Conservation (phyloP, 1,140 invertebrate genomes). For the Ceratosolen fusciceps region DNA sequence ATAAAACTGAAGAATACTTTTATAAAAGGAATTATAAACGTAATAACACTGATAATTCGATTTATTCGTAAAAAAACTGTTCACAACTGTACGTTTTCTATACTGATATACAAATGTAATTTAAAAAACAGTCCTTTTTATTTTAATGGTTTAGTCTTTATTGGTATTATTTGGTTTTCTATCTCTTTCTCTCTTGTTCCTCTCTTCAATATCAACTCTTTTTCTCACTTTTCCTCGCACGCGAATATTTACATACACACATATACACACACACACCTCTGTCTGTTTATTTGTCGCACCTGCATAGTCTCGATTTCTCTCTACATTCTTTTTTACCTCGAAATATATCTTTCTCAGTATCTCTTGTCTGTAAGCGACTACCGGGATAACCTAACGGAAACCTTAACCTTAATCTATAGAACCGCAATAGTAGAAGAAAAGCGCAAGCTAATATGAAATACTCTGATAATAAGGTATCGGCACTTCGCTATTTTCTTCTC, state of each 20-base stretch:
- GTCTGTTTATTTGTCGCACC: no score
- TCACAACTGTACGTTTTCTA: no score
- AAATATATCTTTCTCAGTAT: background rate
- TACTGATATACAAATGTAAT: background rate
- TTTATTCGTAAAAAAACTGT: no score
- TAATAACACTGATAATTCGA: no score
- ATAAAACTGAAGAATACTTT: no score
- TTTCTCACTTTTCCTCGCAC: background rate
- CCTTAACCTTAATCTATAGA: constrained; percentile 28
- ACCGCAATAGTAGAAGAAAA: constrained; percentile 21
- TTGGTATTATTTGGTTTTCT: no score
- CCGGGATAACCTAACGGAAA: constrained; percentile 40
- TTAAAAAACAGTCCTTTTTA: background rate
- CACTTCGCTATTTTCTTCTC: background rate
- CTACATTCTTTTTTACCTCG: background rate
- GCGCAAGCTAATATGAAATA: constrained; percentile 11
- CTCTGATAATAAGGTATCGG: constrained; percentile 30
- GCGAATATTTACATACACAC: no score
- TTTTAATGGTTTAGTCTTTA: background rate
- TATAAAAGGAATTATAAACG: no score
- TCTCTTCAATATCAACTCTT: background rate
- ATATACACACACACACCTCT: no score
- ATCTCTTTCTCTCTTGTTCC: background rate
- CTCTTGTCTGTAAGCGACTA: constrained; percentile 15
- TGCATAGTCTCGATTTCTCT: constrained; percentile 35